These are phyloP conservation scores for Eupithecia inturbata DNA, from an alignment of 2,888 invertebrate genomes.

Conservation along the genomic window DNA sequence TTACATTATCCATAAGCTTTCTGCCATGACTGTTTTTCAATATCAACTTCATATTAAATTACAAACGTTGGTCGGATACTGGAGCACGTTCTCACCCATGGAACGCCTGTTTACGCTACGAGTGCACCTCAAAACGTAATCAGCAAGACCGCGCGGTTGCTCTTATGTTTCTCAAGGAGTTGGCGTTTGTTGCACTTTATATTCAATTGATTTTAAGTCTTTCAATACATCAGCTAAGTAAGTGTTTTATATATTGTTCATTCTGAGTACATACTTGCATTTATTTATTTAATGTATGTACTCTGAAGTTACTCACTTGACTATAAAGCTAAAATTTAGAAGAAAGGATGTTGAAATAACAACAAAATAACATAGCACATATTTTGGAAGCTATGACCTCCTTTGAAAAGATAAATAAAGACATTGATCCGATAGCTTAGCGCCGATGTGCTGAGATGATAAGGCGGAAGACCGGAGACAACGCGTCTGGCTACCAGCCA, in stretches of 20 bases:
- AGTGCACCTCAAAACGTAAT: slow-evolving; percentile 38
- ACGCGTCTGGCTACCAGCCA: slow-evolving; percentile 27
- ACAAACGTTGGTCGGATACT: not conserved
- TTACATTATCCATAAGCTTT: not conserved
- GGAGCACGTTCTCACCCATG: slow-evolving; percentile 21
- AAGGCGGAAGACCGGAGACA: slow-evolving; percentile 17
- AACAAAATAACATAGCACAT: not conserved
- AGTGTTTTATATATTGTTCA: not conserved
- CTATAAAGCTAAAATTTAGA: no score
- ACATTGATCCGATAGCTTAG: not conserved
- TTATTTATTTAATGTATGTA: no score
- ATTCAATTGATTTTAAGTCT: slow-evolving; percentile 18
- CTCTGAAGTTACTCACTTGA: no score
- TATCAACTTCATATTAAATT: slow-evolving; percentile 14
- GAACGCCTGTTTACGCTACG: slow-evolving; percentile 23
- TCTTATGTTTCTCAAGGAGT: slow-evolving; percentile 43
- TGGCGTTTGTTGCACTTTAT: slow-evolving; percentile 19
- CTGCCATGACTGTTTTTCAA: not conserved
- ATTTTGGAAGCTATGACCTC: not conserved
- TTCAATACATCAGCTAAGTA: not conserved
- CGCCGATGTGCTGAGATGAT: slow-evolving; percentile 20
- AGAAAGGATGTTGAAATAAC: not conserved
- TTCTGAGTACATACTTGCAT: not conserved
- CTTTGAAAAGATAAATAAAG: not conserved
- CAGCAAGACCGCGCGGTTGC: slow-evolving; percentile 38